phyloP scores from a whole-genome alignment of 2,888 invertebrate species.

The Agrotis segetum region DNA sequence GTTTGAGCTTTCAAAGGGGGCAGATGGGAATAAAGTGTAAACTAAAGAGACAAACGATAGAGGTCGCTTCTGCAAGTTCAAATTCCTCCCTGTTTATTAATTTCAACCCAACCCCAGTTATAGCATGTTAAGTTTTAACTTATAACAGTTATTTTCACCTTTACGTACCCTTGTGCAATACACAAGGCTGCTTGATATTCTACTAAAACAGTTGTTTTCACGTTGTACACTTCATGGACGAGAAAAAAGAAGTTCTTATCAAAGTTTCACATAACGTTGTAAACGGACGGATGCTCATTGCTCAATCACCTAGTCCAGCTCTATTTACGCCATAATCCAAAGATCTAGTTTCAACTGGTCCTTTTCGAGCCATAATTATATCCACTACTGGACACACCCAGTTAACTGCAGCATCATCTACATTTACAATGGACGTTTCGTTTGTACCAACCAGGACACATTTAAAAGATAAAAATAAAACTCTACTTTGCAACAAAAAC shows the following conservation, averaged over 20 bases:
- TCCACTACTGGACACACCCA: slow-evolving; percentile 48
- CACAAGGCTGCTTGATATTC: neutral
- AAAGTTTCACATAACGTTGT: slow-evolving; percentile 28
- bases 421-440: slow-evolving; percentile 15
- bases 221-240: neutral
- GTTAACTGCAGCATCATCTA: slow-evolving; percentile 39
- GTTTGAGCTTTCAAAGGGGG: too few relatives aligned
- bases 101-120: neutral
- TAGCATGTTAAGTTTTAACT: slow-evolving; percentile 27
- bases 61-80: slow-evolving; percentile 2
- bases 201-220: slow-evolving; percentile 6
- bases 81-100: slow-evolving; percentile 4
- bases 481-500: neutral
- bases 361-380: slow-evolving; percentile 32
- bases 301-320: slow-evolving; percentile 38
- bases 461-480: slow-evolving; percentile 6
- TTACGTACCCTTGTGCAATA: slow-evolving; percentile 5
- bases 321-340: slow-evolving; percentile 30
- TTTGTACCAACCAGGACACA: neutral
- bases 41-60: neutral
- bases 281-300: slow-evolving; percentile 30
- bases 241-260: slow-evolving; percentile 17
- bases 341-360: slow-evolving; percentile 48
- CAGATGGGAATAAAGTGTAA: neutral
- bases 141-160: slow-evolving; percentile 20